phyloP scores from a whole-genome alignment of 2,888 invertebrate genomes.

The Fragum sueziense region DNA sequence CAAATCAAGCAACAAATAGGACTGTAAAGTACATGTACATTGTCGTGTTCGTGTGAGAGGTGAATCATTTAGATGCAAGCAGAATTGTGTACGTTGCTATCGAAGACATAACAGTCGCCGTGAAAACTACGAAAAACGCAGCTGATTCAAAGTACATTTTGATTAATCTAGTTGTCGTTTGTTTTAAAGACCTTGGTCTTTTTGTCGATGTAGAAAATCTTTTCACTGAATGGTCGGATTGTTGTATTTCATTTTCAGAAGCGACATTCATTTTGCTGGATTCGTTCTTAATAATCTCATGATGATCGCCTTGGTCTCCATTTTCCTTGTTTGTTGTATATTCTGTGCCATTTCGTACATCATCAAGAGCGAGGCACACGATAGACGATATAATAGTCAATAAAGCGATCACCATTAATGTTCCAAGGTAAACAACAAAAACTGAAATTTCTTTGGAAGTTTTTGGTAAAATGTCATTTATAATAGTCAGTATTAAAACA shows the following conservation, averaged over 20 bases:
- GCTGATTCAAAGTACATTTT: background rate
- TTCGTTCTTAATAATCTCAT: background rate
- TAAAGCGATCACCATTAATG: background rate
- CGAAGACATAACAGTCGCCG: background rate
- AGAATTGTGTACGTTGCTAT: background rate
- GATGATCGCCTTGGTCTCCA: background rate
- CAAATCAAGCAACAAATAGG: too few relatives aligned
- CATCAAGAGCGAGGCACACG: background rate
- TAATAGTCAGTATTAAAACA: background rate
- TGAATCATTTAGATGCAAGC: too few relatives aligned
- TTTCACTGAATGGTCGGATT: background rate
- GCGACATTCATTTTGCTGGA: background rate
- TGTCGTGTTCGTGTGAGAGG: too few relatives aligned
- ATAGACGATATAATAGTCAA: constrained; percentile 1
- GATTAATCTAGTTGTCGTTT: background rate
- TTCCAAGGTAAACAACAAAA: background rate
- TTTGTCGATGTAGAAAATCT: too few relatives aligned
- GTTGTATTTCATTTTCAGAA: background rate
- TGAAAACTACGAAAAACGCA: background rate
- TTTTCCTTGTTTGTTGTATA: background rate
- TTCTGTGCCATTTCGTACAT: background rate
- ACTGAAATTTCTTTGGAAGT: constrained; percentile 5
- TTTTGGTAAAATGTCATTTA: background rate
- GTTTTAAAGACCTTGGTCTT: background rate
- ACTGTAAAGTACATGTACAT: too few relatives aligned